phyloP scores from a whole-genome alignment of 2,113 vertebrate genomes.

The Chunga burmeisteri region DNA sequence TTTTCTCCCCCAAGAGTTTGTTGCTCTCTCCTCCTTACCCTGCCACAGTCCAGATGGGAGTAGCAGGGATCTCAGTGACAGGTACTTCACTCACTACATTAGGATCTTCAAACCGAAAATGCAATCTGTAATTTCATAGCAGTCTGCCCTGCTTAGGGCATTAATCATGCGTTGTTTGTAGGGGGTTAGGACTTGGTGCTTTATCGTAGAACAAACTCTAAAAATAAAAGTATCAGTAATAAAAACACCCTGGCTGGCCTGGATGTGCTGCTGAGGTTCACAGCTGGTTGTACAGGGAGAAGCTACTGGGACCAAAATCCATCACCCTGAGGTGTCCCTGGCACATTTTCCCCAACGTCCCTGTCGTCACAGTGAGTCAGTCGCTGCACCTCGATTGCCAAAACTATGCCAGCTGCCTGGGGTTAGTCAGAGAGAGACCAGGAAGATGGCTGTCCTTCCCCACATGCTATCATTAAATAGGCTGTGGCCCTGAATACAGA shows the following conservation, averaged over 20 bases:
- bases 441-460: neutral
- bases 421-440: neutral
- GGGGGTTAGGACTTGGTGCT: neutral
- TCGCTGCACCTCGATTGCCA: neutral
- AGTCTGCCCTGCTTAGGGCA: neutral
- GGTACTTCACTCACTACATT: neutral
- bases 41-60: neutral
- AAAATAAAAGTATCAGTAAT: neutral
- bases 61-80: neutral
- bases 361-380: neutral
- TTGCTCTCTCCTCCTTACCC: neutral
- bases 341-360: rapidly evolving
- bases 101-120: neutral
- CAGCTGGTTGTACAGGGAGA: neutral
- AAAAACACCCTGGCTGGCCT: neutral
- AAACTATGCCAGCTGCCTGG: neutral
- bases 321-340: neutral
- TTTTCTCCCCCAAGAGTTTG: neutral
- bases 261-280: neutral
- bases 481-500: neutral
- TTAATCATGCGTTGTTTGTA: neutral
- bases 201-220: neutral
- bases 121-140: neutral
- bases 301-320: neutral
- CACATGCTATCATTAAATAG: neutral